Conservation (phyloP, 2,888 invertebrate species). For the Meghimatium bilineatum region DNA sequence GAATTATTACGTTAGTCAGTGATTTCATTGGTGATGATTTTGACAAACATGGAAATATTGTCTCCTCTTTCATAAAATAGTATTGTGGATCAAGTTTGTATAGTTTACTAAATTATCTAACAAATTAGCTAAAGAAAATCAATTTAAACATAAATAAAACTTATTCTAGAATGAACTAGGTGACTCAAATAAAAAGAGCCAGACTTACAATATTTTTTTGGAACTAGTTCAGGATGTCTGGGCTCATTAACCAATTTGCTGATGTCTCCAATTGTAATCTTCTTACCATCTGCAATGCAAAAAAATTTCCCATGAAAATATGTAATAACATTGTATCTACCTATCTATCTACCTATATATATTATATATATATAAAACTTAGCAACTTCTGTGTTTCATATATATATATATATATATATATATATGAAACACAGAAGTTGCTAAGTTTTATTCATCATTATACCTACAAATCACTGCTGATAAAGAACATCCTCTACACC, state of each 20-base stretch:
- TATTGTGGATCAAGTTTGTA: not conserved
- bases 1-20: no score
- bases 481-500: no score
- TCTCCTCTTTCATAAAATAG: not conserved
- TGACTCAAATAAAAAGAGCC: not conserved
- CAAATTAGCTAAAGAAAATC: not conserved
- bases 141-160: not conserved
- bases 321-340: not conserved
- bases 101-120: not conserved
- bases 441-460: no score
- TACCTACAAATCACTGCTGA: no score
- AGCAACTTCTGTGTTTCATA: no score
- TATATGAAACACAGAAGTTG: no score
- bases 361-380: no score
- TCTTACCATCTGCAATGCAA: slow-evolving; percentile 53
- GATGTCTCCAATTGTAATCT: slow-evolving; percentile 73
- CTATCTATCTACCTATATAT: no score
- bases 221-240: slow-evolving; percentile 88
- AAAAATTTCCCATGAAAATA: not conserved
- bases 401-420: no score
- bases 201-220: slow-evolving; percentile 87
- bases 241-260: slow-evolving; percentile 77
- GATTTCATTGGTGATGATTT: not conserved
- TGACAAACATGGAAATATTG: not conserved
- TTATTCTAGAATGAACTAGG: not conserved